Conservation (phyloP, 35 echinoderm and acorn worm species). For the Lytechinus variegatus region DNA sequence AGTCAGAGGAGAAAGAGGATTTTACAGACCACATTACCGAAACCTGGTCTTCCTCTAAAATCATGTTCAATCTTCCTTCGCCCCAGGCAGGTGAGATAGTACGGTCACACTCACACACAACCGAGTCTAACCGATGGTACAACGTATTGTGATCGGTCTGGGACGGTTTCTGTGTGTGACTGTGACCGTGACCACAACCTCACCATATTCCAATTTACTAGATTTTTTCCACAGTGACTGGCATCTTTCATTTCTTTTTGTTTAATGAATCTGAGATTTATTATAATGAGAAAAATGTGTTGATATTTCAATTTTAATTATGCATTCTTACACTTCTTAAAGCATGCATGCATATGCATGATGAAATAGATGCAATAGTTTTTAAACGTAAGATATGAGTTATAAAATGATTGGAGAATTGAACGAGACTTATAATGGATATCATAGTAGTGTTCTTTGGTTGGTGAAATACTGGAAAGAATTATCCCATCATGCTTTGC, state of each 20-base stretch:
- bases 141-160: too few relatives aligned
- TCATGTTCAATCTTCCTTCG: neutral
- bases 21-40: neutral
- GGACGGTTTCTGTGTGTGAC: too few relatives aligned
- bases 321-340: neutral
- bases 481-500: neutral
- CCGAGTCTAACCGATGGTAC: too few relatives aligned
- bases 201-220: neutral
- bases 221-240: neutral
- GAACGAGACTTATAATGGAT: neutral
- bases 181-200: neutral
- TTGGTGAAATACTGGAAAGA: neutral
- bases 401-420: neutral
- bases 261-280: neutral
- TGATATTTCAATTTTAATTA: neutral
- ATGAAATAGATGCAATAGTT: neutral
- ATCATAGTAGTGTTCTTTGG: neutral
- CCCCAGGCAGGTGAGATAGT: neutral
- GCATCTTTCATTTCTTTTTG: neutral
- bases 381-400: neutral
- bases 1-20: neutral
- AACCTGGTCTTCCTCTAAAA: neutral
- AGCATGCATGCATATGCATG: neutral
- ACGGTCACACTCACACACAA: too few relatives aligned
- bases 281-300: neutral